Percentiles rank a stretch among this genome's conserved stretches.
phyloP scores from a whole-genome alignment of 2,113 vertebrate genomes.

The Scolopax mira region DNA sequence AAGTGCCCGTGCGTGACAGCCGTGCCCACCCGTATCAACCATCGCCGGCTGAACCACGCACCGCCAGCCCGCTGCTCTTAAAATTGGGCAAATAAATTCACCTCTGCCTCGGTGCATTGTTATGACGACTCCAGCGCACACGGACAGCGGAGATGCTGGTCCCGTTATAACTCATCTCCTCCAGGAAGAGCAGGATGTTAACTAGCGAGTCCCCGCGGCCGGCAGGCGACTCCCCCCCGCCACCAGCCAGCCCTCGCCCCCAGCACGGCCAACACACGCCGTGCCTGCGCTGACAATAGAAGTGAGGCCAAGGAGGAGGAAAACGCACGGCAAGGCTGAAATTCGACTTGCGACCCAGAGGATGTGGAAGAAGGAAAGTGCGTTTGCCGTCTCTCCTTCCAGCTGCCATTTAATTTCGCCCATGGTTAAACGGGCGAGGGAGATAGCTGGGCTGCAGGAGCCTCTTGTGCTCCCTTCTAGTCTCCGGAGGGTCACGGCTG shows the following conservation, averaged over 20 bases:
- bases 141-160: constrained; percentile 74
- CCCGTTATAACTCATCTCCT: constrained; percentile 83
- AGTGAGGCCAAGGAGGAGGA: constrained; percentile 56
- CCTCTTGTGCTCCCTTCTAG: constrained; percentile 33
- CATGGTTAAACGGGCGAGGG: constrained; percentile 32
- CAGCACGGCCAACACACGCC: constrained; percentile 69
- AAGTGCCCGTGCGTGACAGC: constrained; percentile 43
- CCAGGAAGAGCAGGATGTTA: constrained; percentile 74
- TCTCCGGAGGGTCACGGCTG: constrained; percentile 55
- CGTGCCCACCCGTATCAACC: constrained; percentile 48
- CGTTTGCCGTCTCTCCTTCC: constrained; percentile 59
- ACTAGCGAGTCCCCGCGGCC: constrained; percentile 71
- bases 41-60: neutral
- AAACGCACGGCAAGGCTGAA: constrained; percentile 45
- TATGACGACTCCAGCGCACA: constrained; percentile 78
- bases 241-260: constrained; percentile 63
- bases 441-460: neutral
- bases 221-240: constrained; percentile 63
- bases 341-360: constrained; percentile 70
- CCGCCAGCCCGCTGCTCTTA: constrained; percentile 33
- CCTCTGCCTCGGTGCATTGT: constrained; percentile 83
- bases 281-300: constrained; percentile 59
- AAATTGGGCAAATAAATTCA: constrained; percentile 73
- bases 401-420: constrained; percentile 74
- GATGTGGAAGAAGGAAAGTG: constrained; percentile 43